Evolutionary conservation across 2,797 vertebrate species (phyloP).

Genomic region (Oophaga sylvatica): DNA sequence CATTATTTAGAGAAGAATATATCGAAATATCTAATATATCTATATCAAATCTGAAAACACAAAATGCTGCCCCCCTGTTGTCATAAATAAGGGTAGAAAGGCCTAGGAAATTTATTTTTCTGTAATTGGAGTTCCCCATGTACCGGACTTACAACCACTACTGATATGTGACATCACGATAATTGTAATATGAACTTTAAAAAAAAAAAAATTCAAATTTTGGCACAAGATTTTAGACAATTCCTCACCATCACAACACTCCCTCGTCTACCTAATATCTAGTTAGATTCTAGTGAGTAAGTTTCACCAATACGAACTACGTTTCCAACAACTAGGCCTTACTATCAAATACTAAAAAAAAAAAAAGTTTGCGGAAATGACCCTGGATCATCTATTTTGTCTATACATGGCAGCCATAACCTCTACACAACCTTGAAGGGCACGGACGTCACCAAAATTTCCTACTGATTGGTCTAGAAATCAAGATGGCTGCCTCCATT

Average conservation of each 20-base stretch:
- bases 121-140: background rate
- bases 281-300: background rate
- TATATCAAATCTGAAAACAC: background rate
- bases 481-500: background rate
- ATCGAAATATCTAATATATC: background rate
- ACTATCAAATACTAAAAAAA: conserved; percentile 4
- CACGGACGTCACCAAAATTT: background rate
- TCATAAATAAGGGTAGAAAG: background rate
- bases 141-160: background rate
- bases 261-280: background rate
- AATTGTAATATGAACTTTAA: background rate
- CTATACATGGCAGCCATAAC: background rate
- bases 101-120: background rate
- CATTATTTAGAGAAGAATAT: background rate
- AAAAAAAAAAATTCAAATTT: background rate
- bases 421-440: background rate
- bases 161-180: background rate
- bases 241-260: background rate
- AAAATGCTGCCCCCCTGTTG: background rate
- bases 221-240: conserved; percentile 11
- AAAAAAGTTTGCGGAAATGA: background rate
- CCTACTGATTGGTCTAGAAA: background rate
- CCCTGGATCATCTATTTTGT: background rate
- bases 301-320: background rate
- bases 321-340: background rate